phyloP scores from a whole-genome alignment of 2,888 invertebrate species.

The Tridacna crocea region DNA sequence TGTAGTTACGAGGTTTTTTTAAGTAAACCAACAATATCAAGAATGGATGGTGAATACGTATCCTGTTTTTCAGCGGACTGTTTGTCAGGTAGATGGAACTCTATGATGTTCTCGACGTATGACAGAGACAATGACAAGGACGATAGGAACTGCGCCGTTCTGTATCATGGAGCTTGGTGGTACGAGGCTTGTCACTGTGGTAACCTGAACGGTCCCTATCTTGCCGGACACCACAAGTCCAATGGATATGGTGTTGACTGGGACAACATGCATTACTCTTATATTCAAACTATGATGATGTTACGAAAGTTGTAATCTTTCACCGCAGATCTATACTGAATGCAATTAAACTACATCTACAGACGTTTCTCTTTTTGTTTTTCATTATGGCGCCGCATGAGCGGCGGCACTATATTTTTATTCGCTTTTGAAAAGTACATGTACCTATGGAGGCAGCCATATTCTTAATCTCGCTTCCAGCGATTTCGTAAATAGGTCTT shows the following conservation, averaged over 20 bases:
- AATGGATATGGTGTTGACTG: conserved; percentile 3
- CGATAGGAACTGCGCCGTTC: neutral
- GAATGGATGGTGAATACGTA: no score
- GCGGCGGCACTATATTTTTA: no score
- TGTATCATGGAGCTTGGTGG: conserved; percentile 18
- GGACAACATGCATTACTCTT: conserved; percentile 1
- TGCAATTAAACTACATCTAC: no score
- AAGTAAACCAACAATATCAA: no score
- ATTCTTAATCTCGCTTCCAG: no score
- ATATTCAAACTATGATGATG: conserved; percentile 1
- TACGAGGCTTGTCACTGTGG: conserved; percentile 13
- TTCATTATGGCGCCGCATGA: no score
- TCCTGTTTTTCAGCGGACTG: neutral
- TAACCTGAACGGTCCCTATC: conserved; percentile 16
- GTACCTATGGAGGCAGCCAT: no score
- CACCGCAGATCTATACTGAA: no score
- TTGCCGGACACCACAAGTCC: neutral
- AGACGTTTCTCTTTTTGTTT: no score
- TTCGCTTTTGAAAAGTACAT: no score
- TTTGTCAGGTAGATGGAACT: neutral
- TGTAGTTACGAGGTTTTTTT: no score
- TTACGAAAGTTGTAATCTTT: neutral
- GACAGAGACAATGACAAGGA: conserved; percentile 10
- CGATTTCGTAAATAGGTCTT: no score
- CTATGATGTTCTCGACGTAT: conserved; percentile 1